Evolutionary conservation across 2,888 invertebrate species (phyloP).

Genomic region (Endotricha flammealis): DNA sequence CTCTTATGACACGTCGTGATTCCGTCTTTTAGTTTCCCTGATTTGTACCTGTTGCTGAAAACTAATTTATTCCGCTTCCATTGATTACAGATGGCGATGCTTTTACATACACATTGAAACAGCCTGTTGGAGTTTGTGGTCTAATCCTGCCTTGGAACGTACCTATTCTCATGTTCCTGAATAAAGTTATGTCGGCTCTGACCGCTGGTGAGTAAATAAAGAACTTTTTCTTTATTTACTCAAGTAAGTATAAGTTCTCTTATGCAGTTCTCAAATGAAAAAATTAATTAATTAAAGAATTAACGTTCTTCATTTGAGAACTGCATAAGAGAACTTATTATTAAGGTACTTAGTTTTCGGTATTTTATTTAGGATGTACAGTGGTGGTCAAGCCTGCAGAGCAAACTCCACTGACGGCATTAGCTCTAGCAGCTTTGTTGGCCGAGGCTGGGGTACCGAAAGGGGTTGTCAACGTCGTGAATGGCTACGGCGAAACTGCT

Average conservation of each 20-base stretch:
- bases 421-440: slow-evolving; percentile 86
- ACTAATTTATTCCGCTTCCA: no score
- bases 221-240: no score
- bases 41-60: no score
- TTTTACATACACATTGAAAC: slow-evolving; percentile 82
- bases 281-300: no score
- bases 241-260: no score
- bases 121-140: slow-evolving; percentile 84
- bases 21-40: no score
- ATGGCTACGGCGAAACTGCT: slow-evolving; percentile 85
- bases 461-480: slow-evolving; percentile 91
- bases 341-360: no score
- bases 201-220: slow-evolving; percentile 63
- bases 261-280: no score
- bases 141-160: slow-evolving; percentile 96
- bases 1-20: no score
- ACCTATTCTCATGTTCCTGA: slow-evolving; percentile 90
- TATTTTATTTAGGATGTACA: slow-evolving; percentile 77
- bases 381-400: slow-evolving; percentile 93
- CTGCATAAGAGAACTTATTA: neutral
- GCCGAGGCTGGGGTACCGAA: slow-evolving; percentile 91
- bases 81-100: slow-evolving; percentile 80
- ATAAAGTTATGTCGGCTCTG: slow-evolving; percentile 89
- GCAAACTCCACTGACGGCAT: slow-evolving; percentile 91
- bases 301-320: neutral